Percentiles rank a stretch among this genome's conserved stretches.
Conservation (phyloP, 2,113 vertebrate species). For the Sphyrna mokarran region DNA sequence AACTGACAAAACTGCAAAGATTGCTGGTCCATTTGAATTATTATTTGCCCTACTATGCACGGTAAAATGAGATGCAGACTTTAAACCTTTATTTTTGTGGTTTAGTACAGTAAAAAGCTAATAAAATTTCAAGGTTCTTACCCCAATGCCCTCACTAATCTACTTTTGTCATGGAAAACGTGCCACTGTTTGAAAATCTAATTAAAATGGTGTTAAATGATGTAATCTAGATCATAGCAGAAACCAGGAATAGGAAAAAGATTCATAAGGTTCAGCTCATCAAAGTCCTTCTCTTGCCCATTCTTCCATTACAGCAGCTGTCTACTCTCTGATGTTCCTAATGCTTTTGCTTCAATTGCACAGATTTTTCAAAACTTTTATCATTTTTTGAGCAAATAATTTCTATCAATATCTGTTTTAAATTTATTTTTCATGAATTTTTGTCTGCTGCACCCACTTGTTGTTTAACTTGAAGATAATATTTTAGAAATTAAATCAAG, state of each 20-base stretch:
- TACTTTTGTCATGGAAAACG: constrained; percentile 5
- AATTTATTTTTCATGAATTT: background rate
- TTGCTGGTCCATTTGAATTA: background rate
- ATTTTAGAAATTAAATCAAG: background rate
- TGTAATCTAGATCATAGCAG: background rate
- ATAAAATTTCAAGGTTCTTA: constrained; percentile 29
- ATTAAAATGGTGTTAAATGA: constrained; percentile 13
- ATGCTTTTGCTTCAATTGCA: background rate
- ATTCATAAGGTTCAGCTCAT: background rate
- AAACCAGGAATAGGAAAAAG: background rate
- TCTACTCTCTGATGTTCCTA: background rate
- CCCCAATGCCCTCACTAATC: constrained; percentile 17
- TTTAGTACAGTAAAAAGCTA: constrained; percentile 3
- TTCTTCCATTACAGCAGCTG: background rate
- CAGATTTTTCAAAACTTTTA: background rate
- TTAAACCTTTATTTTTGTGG: background rate
- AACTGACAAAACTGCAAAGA: background rate
- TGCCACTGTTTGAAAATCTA: constrained; percentile 11
- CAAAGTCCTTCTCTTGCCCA: background rate
- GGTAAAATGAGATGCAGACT: background rate
- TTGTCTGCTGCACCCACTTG: background rate
- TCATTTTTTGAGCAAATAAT: background rate
- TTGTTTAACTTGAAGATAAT: constrained; percentile 1
- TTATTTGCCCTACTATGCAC: background rate
- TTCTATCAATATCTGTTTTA: background rate